These are phyloP conservation scores for Lerista edwardsae DNA, from an alignment of 2,797 vertebrate genomes.

Conservation along the genomic window DNA sequence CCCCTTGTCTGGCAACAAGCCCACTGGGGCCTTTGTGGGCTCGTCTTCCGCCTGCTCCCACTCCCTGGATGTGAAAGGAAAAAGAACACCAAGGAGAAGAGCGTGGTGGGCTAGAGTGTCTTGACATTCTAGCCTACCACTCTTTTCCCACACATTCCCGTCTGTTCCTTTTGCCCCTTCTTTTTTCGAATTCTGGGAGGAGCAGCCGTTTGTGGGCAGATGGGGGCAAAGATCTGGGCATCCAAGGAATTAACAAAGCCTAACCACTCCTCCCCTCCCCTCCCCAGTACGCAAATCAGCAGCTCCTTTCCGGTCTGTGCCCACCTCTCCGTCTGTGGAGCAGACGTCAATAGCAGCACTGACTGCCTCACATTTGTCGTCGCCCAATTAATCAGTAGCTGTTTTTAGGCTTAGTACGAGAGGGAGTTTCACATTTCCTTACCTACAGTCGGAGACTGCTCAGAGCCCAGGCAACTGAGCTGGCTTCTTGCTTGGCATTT, in stretches of 20 bases:
- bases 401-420: not conserved
- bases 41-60: too few relatives aligned
- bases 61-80: too few relatives aligned
- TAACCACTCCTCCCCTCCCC: not conserved
- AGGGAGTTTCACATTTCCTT: constrained; percentile 24
- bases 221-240: constrained; percentile 1
- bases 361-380: constrained; percentile 46
- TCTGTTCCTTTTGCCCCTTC: too few relatives aligned
- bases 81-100: too few relatives aligned
- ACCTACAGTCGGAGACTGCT: constrained; percentile 34
- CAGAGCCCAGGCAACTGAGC: not conserved
- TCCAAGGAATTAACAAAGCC: constrained; percentile 23
- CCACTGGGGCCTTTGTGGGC: too few relatives aligned
- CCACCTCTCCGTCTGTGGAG: constrained; percentile 37
- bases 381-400: constrained; percentile 54
- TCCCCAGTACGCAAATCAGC: too few relatives aligned
- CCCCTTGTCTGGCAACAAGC: too few relatives aligned
- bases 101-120: too few relatives aligned
- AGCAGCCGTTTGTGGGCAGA: too few relatives aligned
- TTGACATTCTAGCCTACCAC: too few relatives aligned
- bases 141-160: too few relatives aligned
- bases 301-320: constrained; percentile 35
- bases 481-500: not conserved
- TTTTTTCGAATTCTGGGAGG: too few relatives aligned
- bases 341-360: constrained; percentile 43